Conservation (phyloP, 2,888 invertebrate genomes). For the Lumbricus terrestris region DNA sequence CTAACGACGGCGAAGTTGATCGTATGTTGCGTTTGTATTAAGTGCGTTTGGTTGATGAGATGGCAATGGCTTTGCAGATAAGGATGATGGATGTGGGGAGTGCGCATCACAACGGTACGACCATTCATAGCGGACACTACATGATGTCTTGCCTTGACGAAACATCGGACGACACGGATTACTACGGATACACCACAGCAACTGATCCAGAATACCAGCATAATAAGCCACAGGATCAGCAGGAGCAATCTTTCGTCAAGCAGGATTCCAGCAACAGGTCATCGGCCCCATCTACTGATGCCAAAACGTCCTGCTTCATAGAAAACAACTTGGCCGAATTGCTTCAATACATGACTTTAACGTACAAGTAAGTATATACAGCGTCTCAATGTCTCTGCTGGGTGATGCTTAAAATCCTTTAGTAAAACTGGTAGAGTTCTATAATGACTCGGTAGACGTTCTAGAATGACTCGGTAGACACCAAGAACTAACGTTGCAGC, state of each 20-base stretch:
- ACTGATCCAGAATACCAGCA: constrained; percentile 33
- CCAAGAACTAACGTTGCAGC: too few relatives aligned
- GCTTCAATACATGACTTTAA: constrained; percentile 5
- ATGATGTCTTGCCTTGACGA: constrained; percentile 97
- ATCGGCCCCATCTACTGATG: not conserved
- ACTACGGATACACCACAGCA: constrained; percentile 24
- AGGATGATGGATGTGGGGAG: not conserved
- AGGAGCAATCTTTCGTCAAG: not conserved
- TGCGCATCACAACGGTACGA: constrained; percentile 34
- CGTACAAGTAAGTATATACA: constrained; percentile 7
- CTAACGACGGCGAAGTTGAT: not conserved
- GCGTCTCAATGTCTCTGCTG: not conserved
- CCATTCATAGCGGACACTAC: constrained; percentile 96
- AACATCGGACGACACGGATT: constrained; percentile 68
- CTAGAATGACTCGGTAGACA: too few relatives aligned
- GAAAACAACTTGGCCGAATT: constrained; percentile 9
- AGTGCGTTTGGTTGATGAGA: not conserved
- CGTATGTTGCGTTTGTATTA: not conserved
- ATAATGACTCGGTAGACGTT: too few relatives aligned
- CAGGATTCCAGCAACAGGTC: not conserved
- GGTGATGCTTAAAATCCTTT: not conserved
- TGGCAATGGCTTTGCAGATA: not conserved
- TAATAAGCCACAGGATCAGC: not conserved
- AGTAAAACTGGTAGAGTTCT: not conserved
- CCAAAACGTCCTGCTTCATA: not conserved